Evolutionary conservation across 1,140 invertebrate genomes (phyloP).

Genomic region (Bathynomus jamesi): DNA sequence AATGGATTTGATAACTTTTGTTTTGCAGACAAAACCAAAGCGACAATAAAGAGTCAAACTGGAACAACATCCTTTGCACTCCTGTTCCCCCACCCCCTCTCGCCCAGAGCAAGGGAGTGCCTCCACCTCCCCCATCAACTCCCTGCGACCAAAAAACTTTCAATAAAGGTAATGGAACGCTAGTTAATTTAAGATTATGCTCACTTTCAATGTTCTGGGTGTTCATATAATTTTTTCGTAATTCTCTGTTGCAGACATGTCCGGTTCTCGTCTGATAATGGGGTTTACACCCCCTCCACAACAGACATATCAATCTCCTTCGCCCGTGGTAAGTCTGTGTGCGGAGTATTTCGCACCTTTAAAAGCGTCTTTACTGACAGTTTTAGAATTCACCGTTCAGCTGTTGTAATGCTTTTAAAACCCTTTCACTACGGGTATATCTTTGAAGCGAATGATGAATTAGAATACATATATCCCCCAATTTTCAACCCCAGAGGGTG

Average conservation of each 20-base stretch:
- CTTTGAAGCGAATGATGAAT: too few relatives aligned
- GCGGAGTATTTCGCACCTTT: too few relatives aligned
- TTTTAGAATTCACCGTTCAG: too few relatives aligned
- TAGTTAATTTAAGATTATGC: too few relatives aligned
- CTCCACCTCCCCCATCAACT: background rate
- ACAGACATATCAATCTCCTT: background rate
- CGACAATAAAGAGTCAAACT: background rate
- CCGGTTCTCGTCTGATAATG: background rate
- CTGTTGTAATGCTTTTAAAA: too few relatives aligned
- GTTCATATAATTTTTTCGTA: background rate
- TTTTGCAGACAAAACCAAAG: too few relatives aligned
- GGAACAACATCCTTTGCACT: background rate
- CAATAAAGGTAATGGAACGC: background rate
- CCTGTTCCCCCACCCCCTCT: background rate
- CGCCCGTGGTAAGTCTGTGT: background rate
- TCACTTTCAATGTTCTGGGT: background rate
- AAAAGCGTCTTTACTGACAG: too few relatives aligned
- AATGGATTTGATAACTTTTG: too few relatives aligned
- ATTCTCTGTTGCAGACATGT: background rate
- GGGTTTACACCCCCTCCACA: background rate
- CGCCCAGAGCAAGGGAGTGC: background rate
- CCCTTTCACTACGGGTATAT: too few relatives aligned
- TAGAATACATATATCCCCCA: too few relatives aligned
- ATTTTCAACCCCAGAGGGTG: too few relatives aligned
- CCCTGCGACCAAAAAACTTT: background rate